A percentile compares a stretch with the other conserved stretches of the same genome.
These are phyloP conservation scores for Drosophila dunni DNA, from an alignment of 1,140 invertebrate species.

Conservation along the genomic window DNA sequence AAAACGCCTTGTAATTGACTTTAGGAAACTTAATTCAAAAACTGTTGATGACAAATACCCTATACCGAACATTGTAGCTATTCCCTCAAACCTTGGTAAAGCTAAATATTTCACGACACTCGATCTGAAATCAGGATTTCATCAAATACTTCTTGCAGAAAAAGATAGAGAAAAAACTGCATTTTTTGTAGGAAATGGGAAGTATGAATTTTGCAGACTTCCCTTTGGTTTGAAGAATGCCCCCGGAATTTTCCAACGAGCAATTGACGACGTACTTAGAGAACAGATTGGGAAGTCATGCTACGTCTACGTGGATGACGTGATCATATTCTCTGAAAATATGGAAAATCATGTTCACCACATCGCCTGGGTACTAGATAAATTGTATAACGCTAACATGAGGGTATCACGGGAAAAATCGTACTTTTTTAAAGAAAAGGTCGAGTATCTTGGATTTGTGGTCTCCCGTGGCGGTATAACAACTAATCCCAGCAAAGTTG, in stretches of 20 bases:
- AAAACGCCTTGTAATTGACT: too few relatives aligned
- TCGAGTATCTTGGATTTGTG: constrained; percentile 34
- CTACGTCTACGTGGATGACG: constrained; percentile 41
- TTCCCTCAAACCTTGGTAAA: neutral
- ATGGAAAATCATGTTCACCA: constrained; percentile 29
- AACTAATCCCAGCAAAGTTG: constrained; percentile 9
- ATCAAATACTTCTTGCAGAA: constrained; percentile 71
- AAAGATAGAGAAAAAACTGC: constrained; percentile 26
- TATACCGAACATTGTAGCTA: neutral
- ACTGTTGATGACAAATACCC: constrained; percentile 1
- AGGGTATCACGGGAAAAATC: constrained; percentile 83
- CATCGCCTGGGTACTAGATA: constrained; percentile 30
- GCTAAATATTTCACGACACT: neutral
- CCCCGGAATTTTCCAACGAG: constrained; percentile 75
- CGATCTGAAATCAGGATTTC: constrained; percentile 82
- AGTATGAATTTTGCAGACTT: constrained; percentile 13
- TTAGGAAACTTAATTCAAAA: neutral
- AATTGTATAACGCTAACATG: constrained; percentile 70
- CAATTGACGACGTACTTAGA: constrained; percentile 50
- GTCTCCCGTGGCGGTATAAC: constrained; percentile 14
- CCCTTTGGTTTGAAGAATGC: constrained; percentile 32
- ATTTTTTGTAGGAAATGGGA: constrained; percentile 15
- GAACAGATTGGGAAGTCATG: constrained; percentile 30
- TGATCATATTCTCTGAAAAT: constrained; percentile 42
- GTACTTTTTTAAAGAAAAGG: constrained; percentile 68